Base-by-base conservation (phyloP, 2,113 vertebrate species). In the Scytalopus superciliaris region DNA sequence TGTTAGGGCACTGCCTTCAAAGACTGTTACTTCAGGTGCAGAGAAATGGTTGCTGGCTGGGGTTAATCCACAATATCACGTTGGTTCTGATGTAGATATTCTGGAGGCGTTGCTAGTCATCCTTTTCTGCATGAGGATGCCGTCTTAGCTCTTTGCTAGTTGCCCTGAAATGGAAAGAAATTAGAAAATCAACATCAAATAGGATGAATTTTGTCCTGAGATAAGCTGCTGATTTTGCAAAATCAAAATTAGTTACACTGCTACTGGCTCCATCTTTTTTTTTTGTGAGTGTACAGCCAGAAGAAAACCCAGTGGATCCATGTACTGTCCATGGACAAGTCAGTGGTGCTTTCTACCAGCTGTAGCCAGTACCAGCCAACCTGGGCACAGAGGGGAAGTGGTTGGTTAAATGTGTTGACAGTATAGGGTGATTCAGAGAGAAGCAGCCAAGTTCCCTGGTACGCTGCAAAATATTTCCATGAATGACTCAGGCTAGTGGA, bases 361-460 rank as follows among this genome's bases (percentile, higher is more conserved):
- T 93, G 64, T 66, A 64, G 42, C 50, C 76, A 62, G 50, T 77
- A 86, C 63, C 28, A 73, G 49, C 45, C 91, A 92, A 78, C 47
- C 70, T 72, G 56, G 52, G 25, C 16, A 15, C 5, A 33, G 63
- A 73, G 62, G 49, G 80, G 72, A 91, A 94, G 55, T 86, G 83
- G 31, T 84, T 94, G 84, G 76, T 74, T 94, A 74, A 66, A 53
- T 23, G 55, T 92, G 76, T 90, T 94, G 80, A 86, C 80, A 84
- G 59, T 49, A 4, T 69, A 60, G 85, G 85, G 78, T 55, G 82
- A 88, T 95, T 90, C 72, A 90, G 86, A 70, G 63, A 86, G 3
- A 33, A 84, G 74, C 72, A 91, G 80, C 63, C 93, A 96, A 79
- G 55, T 94, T 85, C 79, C 70, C 75, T 79, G 84, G 44, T 72